Percentiles rank a stretch among this genome's conserved stretches.
Conservation (phyloP, 92 coral and sea anemone species). For the Epizoanthus fatuus region DNA sequence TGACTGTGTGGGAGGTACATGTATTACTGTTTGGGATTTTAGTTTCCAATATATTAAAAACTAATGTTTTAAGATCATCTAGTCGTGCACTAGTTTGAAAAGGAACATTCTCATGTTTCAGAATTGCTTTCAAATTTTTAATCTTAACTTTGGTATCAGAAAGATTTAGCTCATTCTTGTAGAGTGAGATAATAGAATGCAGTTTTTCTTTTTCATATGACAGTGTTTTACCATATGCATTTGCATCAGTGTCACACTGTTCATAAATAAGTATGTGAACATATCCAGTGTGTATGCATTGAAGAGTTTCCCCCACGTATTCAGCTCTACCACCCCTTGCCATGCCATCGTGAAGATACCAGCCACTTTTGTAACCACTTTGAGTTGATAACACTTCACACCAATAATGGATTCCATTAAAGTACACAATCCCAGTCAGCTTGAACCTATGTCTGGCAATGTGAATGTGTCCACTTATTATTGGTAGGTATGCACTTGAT, state of each 20-base stretch:
- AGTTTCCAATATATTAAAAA: slow-evolving; percentile 3
- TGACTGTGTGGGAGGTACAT: background rate
- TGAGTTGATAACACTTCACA: slow-evolving; percentile 37
- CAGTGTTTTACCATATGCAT: slow-evolving; percentile 32
- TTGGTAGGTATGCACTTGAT: background rate
- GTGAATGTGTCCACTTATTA: background rate
- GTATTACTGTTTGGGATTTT: background rate
- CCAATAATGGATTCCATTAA: slow-evolving; percentile 42
- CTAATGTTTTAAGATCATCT: slow-evolving; percentile 25
- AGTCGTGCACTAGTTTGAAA: slow-evolving; percentile 23
- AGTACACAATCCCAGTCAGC: slow-evolving; percentile 36
- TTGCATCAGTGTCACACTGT: background rate
- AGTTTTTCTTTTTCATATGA: slow-evolving; percentile 28
- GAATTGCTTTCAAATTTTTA: slow-evolving; percentile 35
- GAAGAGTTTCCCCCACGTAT: slow-evolving; percentile 31
- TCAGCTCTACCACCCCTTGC: slow-evolving; percentile 23
- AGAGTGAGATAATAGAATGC: slow-evolving; percentile 12
- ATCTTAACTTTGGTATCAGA: slow-evolving; percentile 36
- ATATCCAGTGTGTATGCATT: slow-evolving; percentile 15
- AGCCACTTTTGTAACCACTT: slow-evolving; percentile 31
- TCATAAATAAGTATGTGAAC: slow-evolving; percentile 37
- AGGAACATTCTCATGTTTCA: slow-evolving; percentile 22
- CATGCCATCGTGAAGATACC: slow-evolving; percentile 41
- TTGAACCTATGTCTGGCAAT: background rate
- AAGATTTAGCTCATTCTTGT: slow-evolving; percentile 18